A percentile compares a stretch with the other conserved stretches of the same genome.
Evolutionary conservation across 1,140 invertebrate genomes (phyloP).

Genomic region (Cotesia vestalis): DNA sequence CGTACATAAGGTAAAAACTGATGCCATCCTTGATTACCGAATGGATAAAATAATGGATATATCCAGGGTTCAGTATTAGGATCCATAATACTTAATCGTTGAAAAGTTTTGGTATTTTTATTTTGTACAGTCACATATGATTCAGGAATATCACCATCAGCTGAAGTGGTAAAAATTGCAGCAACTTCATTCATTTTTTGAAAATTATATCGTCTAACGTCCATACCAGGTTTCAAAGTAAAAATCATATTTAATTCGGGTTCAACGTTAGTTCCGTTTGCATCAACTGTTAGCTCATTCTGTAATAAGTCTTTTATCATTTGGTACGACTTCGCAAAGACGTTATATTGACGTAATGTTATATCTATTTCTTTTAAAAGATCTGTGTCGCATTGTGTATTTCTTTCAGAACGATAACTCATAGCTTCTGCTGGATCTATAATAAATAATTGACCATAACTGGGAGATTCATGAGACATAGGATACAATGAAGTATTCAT

Average conservation of each 20-base stretch:
- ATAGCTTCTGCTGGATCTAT: conserved; percentile 11
- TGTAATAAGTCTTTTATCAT: conserved; percentile 23
- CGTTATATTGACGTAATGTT: conserved; percentile 7
- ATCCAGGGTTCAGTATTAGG: not conserved
- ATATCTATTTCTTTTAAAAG: conserved; percentile 5
- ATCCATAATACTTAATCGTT: conserved; percentile 7
- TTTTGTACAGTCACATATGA: conserved; percentile 28
- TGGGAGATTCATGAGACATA: not conserved
- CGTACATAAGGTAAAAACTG: not conserved
- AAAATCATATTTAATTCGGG: conserved; percentile 28
- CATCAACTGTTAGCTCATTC: not conserved
- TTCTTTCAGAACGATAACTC: not conserved
- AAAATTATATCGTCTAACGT: conserved; percentile 19
- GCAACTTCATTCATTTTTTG: too few species aligned
- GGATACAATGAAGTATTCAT: conserved; percentile 14
- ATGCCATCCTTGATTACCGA: conserved; percentile 31
- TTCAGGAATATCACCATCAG: conserved; percentile 32
- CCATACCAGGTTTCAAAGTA: conserved; percentile 22
- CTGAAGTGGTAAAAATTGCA: conserved; percentile 26
- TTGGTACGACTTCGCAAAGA: too few species aligned
- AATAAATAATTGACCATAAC: conserved; percentile 27
- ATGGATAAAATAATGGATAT: conserved; percentile 33
- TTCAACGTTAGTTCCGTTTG: not conserved
- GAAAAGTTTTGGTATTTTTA: conserved; percentile 16
- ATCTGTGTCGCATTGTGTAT: conserved; percentile 1